Evolutionary conservation across 2,888 invertebrate genomes (phyloP), one percentile per base, ranked within the genome.

Genomic region (Dolichopus griseipennis): DNA sequence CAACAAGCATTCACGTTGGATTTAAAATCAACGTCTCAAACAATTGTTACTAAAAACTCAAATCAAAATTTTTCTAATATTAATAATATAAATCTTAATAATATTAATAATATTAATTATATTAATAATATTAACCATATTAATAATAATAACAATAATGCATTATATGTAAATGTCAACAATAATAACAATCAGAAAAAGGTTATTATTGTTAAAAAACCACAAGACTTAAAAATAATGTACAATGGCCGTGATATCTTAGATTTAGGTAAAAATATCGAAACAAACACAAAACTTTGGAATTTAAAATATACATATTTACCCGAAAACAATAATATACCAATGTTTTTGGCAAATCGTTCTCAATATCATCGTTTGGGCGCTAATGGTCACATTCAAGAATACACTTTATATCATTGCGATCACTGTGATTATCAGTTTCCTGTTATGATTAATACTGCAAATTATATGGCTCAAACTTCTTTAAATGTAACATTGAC

Each of bases 321-420:
- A 79, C 86, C 86, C 7, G 82, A 84, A 10, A 84, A 84, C 78
- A 84, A 85, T 78, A 84, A 85, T 75, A 83, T 84, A 15, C 79
- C 82, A n/a, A 80, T 84, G 75, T 86, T 85, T 83, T 85, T 86
- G 76, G 84, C 84, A 73, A 87, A 87, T 79, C 84, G 86, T 74
- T 87, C 87, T 65, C 84, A 86, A 78, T 85, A 85, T 74, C 85
- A 85, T 77, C 84, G 86, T 66, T 79, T 86, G 74, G 84, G 85
- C 9, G 83, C 84, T 12, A 83, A 83, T 70, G 84, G 84, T 73
- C 83, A 84, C 70, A 83, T 81, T 75, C 84, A 85, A 77, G 85
- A 86, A 79, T 86, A 85, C 75, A 84, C 85, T 79, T 83, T 81
- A 75, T 85, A 84, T 72, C 78, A 79, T 75, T 85, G 85, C 78